Base-by-base conservation (phyloP, 2,797 vertebrate genomes). In the Sebastes aleutianus region DNA sequence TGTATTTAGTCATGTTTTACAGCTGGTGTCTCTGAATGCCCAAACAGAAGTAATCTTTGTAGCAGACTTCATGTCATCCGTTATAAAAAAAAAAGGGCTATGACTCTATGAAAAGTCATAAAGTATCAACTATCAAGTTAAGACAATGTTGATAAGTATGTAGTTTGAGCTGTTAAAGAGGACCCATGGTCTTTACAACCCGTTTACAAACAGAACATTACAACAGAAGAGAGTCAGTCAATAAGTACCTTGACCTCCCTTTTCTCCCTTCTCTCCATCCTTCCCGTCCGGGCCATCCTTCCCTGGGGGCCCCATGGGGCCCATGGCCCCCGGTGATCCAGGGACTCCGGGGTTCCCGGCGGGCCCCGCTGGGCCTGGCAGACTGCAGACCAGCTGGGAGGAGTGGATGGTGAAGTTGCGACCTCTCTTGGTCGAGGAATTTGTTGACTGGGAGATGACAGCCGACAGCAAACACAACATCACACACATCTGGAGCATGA, bases 281-380 rank as follows among this genome's bases (percentile, higher is more conserved):
- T 91, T 93, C 69, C 98, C 98, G 7, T 99, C 99, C 24, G 93
- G 95, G 66, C 97, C 98, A 5, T 99, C 99, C 81, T 93, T 96
- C 29, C 99, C 99, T 0, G 98, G 98, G 54, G 95, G 89, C 4
- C 98, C 99, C 96, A 97, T 98, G 70, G 95, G 96, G 80, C 99
- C 99, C 3, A 95, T 87, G 0, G 92, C 85, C 13, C 98, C 99
- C 0, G 95, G 93, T 20, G 95, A 66, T 6, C 99, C 99, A 0
- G 95, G 92, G 0, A 76, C 62, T 34, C 99, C 99, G 0, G 97
- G 97, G 34, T 92, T 92, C 0, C 99, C 98, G 0, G 95, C 95
- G 2, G 97, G 96, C 2, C 98, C 98, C 0, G 89, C 92, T 50
- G 98, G 97, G 0, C 99, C 98, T 0, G 98, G 97, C 24, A 98